A percentile compares a stretch with the other conserved stretches of the same genome.
Conservation (phyloP, 1,140 invertebrate species). For the Sweltsa coloradensis region DNA sequence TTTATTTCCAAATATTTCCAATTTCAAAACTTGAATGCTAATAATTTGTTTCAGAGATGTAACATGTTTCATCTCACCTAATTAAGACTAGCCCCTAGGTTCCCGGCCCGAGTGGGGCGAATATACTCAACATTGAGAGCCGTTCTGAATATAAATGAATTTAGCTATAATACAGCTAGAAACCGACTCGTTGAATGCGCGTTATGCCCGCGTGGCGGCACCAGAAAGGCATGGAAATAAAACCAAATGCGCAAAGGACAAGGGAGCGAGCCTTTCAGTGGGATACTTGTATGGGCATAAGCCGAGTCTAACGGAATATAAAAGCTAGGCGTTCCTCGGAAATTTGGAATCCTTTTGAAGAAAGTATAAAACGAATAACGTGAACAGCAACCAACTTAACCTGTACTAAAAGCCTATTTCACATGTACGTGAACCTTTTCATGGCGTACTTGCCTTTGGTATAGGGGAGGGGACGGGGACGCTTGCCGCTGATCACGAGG, state of each 20-base stretch:
- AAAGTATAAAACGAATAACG: background rate
- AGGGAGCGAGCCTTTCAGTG: background rate
- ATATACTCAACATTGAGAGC: too few relatives aligned
- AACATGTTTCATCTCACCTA: too few relatives aligned
- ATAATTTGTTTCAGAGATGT: too few relatives aligned
- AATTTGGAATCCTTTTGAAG: slow-evolving; percentile 5
- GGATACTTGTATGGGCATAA: background rate
- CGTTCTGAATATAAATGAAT: slow-evolving; percentile 12
- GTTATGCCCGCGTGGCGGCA: background rate
- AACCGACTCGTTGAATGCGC: slow-evolving; percentile 9
- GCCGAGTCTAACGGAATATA: slow-evolving; percentile 1
- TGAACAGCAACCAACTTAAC: slow-evolving; percentile 4
- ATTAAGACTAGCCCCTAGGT: too few relatives aligned
- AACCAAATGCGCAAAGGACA: slow-evolving; percentile 10
- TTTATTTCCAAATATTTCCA: too few relatives aligned
- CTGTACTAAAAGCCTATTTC: slow-evolving; percentile 12
- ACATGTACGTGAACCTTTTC: slow-evolving; percentile 9
- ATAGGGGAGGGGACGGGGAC: too few relatives aligned
- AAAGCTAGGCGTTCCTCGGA: slow-evolving; percentile 6
- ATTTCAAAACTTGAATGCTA: too few relatives aligned
- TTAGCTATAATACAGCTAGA: slow-evolving; percentile 8
- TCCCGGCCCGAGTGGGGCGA: too few relatives aligned
- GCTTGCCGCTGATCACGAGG: too few relatives aligned
- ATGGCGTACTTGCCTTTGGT: slow-evolving; percentile 2
- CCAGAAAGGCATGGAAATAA: slow-evolving; percentile 6